Percentiles rank a stretch among this genome's conserved stretches.
Evolutionary conservation across 2,797 vertebrate species (phyloP).

Genomic region (Sebastolobus altivelis): DNA sequence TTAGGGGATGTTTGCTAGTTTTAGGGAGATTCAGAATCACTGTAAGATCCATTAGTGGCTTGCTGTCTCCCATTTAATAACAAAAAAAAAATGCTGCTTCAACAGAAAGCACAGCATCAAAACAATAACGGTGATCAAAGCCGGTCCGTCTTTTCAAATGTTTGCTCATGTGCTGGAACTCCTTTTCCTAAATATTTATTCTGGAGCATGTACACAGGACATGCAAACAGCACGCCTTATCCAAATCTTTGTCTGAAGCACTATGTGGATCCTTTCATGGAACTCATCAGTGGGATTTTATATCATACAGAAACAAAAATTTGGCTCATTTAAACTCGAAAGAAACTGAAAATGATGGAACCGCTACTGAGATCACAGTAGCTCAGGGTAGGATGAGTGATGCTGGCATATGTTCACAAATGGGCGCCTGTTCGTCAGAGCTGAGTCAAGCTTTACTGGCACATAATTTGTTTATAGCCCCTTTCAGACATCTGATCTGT

Average conservation of each 20-base stretch:
- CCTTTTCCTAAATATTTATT: neutral
- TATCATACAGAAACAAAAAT: conserved; percentile 3
- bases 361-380: conserved; percentile 21
- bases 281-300: neutral
- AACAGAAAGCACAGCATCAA: neutral
- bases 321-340: neutral
- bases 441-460: conserved; percentile 33
- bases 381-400: conserved; percentile 14
- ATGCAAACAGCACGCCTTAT: neutral
- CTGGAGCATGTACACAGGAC: neutral
- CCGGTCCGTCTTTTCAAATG: conserved; percentile 1
- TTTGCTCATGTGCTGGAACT: neutral
- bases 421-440: conserved; percentile 27
- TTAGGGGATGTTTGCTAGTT: conserved; percentile 31
- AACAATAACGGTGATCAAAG: neutral
- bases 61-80: conserved; percentile 1
- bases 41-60: neutral
- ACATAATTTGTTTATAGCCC: conserved; percentile 41
- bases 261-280: neutral
- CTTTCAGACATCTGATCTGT: conserved; percentile 40
- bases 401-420: conserved; percentile 26
- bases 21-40: conserved; percentile 33
- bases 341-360: conserved; percentile 15
- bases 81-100: neutral
- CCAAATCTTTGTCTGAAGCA: neutral